phyloP scores from a whole-genome alignment of 1,140 invertebrate species.

The Ylistrum balloti region DNA sequence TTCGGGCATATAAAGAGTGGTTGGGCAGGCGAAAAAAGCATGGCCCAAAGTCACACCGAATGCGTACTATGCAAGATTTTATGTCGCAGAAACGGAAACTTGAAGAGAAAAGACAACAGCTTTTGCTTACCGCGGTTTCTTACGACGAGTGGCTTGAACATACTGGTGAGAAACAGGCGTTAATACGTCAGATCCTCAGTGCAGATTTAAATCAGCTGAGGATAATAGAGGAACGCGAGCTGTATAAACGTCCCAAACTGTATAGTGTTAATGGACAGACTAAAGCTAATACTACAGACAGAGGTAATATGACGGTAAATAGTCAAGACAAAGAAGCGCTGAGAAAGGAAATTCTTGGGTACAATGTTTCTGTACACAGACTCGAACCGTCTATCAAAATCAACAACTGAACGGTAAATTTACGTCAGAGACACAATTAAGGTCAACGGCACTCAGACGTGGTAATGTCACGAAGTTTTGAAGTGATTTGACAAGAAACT shows the following conservation, averaged over 20 bases:
- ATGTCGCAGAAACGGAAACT: slow-evolving; percentile 65
- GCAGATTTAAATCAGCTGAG: slow-evolving; percentile 67
- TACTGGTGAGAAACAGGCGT: slow-evolving; percentile 63
- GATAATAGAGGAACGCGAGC: slow-evolving; percentile 65
- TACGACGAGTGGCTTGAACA: slow-evolving; percentile 76
- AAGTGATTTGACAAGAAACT: no score
- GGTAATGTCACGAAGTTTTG: no score
- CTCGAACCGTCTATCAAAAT: not conserved
- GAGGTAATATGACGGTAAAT: not conserved
- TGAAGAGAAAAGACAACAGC: slow-evolving; percentile 72
- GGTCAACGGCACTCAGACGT: no score
- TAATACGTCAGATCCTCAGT: slow-evolving; percentile 71
- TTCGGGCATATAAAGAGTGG: slow-evolving; percentile 68
- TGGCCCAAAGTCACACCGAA: slow-evolving; percentile 54
- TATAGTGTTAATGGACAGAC: not conserved
- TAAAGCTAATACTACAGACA: not conserved
- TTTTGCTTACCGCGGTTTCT: slow-evolving; percentile 71
- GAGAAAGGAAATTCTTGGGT: not conserved
- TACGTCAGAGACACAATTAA: no score
- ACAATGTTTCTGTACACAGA: not conserved
- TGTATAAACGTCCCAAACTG: slow-evolving; percentile 48
- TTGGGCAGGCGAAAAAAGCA: slow-evolving; percentile 46
- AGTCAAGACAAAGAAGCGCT: not conserved
- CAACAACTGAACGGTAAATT: not conserved
- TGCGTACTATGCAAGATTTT: slow-evolving; percentile 60